These are phyloP conservation scores for Gopherus flavomarginatus DNA, from an alignment of 2,113 vertebrate species.

Conservation along the genomic window DNA sequence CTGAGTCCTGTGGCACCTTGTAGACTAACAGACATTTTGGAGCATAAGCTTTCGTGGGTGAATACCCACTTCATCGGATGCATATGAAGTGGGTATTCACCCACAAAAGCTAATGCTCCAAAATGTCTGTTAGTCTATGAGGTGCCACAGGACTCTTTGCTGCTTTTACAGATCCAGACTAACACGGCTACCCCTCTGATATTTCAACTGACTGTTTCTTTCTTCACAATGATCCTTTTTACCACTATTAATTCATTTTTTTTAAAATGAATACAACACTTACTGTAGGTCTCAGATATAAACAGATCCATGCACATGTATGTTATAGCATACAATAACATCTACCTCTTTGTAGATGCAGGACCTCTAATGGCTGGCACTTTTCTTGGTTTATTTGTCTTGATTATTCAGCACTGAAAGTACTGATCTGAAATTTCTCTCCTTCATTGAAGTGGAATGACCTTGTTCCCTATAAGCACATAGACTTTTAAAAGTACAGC, in stretches of 20 bases:
- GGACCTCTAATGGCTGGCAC: background rate
- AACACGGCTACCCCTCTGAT: too few species aligned
- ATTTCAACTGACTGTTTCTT: background rate
- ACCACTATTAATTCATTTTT: background rate
- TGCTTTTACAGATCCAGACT: too few species aligned
- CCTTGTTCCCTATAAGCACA: background rate
- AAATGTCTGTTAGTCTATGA: too few species aligned
- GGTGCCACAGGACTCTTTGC: too few species aligned
- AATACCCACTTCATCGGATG: too few species aligned
- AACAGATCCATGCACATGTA: background rate
- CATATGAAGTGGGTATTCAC: too few species aligned
- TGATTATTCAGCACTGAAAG: background rate
- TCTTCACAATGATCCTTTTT: fast-evolving
- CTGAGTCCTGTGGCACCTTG: background rate
- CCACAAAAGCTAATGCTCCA: too few species aligned
- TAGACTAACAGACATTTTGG: too few species aligned
- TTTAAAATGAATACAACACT: background rate
- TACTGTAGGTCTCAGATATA: background rate
- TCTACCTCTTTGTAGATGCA: fast-evolving
- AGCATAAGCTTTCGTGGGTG: too few species aligned
- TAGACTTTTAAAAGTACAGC: background rate
- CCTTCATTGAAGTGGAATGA: background rate
- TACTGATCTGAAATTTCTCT: background rate
- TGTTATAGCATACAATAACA: background rate
- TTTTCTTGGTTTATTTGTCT: background rate